Conservation (phyloP, 2,888 invertebrate genomes). For the Masnerella sp. region DNA sequence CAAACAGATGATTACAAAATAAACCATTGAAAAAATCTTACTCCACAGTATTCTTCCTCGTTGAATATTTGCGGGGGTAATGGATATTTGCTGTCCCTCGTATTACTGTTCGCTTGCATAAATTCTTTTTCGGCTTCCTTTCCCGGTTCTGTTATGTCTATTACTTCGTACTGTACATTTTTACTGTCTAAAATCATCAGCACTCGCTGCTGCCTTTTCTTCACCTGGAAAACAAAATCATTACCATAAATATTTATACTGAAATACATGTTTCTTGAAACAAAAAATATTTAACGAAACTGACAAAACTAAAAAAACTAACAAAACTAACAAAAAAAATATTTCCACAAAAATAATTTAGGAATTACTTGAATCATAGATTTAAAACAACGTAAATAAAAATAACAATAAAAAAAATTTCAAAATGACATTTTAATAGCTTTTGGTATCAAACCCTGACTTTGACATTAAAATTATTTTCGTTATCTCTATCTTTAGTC, state of each 20-base stretch:
- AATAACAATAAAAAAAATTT: conserved; percentile 1
- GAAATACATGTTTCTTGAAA: too few species aligned
- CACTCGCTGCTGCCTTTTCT: conserved; percentile 96
- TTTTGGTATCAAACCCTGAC: not conserved
- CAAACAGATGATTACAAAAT: not conserved
- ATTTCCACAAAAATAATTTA: too few species aligned
- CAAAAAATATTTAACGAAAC: too few species aligned
- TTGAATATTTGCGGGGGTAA: conserved; percentile 97
- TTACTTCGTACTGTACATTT: conserved; percentile 90
- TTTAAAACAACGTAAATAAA: too few species aligned
- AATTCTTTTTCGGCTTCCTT: conserved; percentile 92
- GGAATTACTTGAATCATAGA: too few species aligned
- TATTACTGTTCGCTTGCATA: conserved; percentile 92
- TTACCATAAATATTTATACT: conserved; percentile 2
- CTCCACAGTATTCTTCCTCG: conserved; percentile 94
- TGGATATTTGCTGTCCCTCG: conserved; percentile 87
- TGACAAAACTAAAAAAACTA: too few species aligned
- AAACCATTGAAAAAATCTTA: conserved; percentile 72
- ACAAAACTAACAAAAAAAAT: too few species aligned
- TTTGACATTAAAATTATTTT: conserved; percentile 33
- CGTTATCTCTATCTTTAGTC: conserved; percentile 3
- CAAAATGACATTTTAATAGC: not conserved
- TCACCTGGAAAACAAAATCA: conserved; percentile 85
- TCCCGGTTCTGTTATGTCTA: conserved; percentile 97
- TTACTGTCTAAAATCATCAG: conserved; percentile 95